Evolutionary conservation across 1,140 invertebrate genomes (phyloP).

Genomic region (Thaumatotibia leucotreta): DNA sequence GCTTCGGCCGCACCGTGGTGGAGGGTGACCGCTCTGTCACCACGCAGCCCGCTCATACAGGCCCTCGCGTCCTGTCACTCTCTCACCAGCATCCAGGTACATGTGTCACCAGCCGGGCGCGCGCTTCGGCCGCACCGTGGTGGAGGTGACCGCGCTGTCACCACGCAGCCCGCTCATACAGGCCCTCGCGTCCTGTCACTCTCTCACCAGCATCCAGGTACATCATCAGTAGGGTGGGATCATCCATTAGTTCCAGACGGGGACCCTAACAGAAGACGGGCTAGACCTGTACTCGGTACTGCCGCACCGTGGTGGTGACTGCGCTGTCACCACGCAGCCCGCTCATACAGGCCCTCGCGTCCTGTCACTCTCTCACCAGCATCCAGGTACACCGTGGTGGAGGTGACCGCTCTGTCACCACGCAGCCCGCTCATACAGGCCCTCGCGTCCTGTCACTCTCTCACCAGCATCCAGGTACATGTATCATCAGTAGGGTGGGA

Average conservation of each 20-base stretch:
- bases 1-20: too few relatives aligned
- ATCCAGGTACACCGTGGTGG: slow-evolving; percentile 76
- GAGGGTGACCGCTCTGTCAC: too few relatives aligned
- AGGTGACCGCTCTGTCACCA: not conserved
- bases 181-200: not conserved
- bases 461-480: not conserved
- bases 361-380: slow-evolving; percentile 89
- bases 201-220: not conserved
- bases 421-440: not conserved
- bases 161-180: not conserved
- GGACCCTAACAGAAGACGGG: slow-evolving; percentile 96
- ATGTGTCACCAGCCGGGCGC: too few relatives aligned
- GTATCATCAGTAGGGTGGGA: not conserved
- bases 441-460: not conserved
- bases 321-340: slow-evolving; percentile 68
- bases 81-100: too few relatives aligned
- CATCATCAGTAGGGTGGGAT: too few relatives aligned
- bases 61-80: too few relatives aligned
- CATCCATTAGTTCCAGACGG: slow-evolving; percentile 89
- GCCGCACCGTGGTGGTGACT: slow-evolving; percentile 76
- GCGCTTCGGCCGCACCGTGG: not conserved
- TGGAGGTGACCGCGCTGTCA: too few relatives aligned
- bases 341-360: slow-evolving; percentile 82
- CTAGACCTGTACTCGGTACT: slow-evolving; percentile 94
- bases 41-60: too few relatives aligned